Conservation (phyloP, 35 echinoderm and acorn worm genomes). For the Heliocidaris tuberculata region DNA sequence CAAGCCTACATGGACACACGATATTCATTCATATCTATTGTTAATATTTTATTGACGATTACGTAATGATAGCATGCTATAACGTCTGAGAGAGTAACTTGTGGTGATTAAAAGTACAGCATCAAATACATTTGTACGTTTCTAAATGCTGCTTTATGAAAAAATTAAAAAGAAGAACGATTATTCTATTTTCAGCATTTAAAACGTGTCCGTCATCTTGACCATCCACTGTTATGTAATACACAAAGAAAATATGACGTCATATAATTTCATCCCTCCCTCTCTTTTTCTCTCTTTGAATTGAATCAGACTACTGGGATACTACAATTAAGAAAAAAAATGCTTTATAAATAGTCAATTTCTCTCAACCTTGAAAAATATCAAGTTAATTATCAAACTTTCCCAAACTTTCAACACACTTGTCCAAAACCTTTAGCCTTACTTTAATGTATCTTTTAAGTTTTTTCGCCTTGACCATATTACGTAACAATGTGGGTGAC, state of each 20-base stretch:
- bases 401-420: neutral
- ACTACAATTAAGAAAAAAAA: neutral
- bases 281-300: neutral
- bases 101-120: neutral
- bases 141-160: neutral
- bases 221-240: neutral
- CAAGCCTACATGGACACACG: too few relatives aligned
- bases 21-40: neutral
- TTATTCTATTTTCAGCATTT: neutral
- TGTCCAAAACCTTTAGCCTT: neutral
- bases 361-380: neutral
- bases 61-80: neutral
- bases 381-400: neutral
- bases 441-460: neutral
- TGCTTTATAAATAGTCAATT: neutral
- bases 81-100: neutral
- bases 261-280: neutral
- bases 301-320: neutral
- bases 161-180: neutral
- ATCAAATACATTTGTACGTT: neutral
- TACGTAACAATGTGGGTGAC: constrained; percentile 22
- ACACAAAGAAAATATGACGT: neutral
- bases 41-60: neutral
- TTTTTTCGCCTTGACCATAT: neutral
- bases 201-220: neutral